These are phyloP conservation scores for Cylas formicarius DNA, from an alignment of 1,140 invertebrate genomes.

Conservation along the genomic window DNA sequence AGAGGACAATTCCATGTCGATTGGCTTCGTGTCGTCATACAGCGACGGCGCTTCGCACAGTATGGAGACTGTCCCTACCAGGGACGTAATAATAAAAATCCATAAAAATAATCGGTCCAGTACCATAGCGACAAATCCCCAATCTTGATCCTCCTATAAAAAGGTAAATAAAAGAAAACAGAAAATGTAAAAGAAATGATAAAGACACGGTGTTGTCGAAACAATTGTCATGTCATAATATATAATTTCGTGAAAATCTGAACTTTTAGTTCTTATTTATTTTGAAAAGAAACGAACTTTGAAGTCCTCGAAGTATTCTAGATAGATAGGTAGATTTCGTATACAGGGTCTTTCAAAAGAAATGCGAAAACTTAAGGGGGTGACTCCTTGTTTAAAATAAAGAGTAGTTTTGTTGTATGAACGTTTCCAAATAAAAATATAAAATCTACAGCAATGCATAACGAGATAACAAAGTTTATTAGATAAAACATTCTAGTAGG, in stretches of 20 bases:
- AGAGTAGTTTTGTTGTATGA: not conserved
- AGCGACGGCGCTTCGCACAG: conserved; percentile 83
- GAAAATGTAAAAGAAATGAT: conserved; percentile 6
- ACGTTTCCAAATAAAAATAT: no score
- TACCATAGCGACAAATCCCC: conserved; percentile 99
- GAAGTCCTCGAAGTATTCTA: not conserved
- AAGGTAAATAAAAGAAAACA: conserved; percentile 11
- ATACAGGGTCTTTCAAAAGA: not conserved
- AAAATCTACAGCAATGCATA: no score
- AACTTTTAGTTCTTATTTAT: no score
- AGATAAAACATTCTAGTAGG: no score
- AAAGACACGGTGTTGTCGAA: conserved; percentile 1
- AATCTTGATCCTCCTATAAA: conserved; percentile 91
- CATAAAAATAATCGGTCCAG: conserved; percentile 93
- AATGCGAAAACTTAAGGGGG: no score
- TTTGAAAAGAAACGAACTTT: not conserved
- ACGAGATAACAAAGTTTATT: no score
- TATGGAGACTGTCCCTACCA: conserved; percentile 82
- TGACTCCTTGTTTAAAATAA: no score
- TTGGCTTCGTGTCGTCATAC: conserved; percentile 83
- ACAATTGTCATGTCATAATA: no score
- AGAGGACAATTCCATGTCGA: conserved; percentile 78
- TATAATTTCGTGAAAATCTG: no score
- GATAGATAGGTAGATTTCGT: not conserved
- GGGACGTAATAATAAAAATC: conserved; percentile 88